A percentile compares a stretch with the other conserved stretches of the same genome.
Evolutionary conservation across 2,888 invertebrate genomes (phyloP).

Genomic region (Ectemnius continuus): DNA sequence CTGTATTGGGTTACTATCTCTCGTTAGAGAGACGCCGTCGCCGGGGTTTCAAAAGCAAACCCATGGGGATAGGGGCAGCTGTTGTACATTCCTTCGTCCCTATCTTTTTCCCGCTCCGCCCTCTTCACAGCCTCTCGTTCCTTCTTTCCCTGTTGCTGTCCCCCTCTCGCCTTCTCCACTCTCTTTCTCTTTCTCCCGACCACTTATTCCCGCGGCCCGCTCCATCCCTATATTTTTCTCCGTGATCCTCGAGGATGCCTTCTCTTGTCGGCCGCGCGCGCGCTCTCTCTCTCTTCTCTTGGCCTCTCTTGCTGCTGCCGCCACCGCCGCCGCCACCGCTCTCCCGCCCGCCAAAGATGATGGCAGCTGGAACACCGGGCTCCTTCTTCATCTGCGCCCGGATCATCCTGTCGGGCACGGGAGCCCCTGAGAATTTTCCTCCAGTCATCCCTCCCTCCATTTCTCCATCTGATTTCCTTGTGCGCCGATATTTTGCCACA

Average conservation of each 20-base stretch:
- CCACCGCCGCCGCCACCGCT: too few species aligned
- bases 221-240: too few species aligned
- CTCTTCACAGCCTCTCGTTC: constrained; percentile 8
- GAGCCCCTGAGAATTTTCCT: too few species aligned
- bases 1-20: constrained; percentile 63
- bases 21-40: constrained; percentile 47
- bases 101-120: constrained; percentile 45
- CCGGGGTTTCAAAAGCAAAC: constrained; percentile 68
- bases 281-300: too few species aligned
- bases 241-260: constrained; percentile 4
- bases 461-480: too few species aligned
- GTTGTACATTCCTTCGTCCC: constrained; percentile 67
- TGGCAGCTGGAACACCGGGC: too few species aligned
- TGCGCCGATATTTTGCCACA: too few species aligned
- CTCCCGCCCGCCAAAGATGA: too few species aligned
- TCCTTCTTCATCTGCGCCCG: too few species aligned
- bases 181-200: constrained; percentile 28
- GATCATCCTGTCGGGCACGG: too few species aligned
- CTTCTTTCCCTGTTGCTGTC: constrained; percentile 25
- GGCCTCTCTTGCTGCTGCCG: too few species aligned
- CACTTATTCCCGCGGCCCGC: not conserved
- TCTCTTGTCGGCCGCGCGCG: not conserved
- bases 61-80: constrained; percentile 69
- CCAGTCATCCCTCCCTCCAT: too few species aligned
- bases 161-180: constrained; percentile 10